These are phyloP conservation scores for Parnassius mnemosyne DNA, from an alignment of 2,888 invertebrate genomes.

Conservation along the genomic window DNA sequence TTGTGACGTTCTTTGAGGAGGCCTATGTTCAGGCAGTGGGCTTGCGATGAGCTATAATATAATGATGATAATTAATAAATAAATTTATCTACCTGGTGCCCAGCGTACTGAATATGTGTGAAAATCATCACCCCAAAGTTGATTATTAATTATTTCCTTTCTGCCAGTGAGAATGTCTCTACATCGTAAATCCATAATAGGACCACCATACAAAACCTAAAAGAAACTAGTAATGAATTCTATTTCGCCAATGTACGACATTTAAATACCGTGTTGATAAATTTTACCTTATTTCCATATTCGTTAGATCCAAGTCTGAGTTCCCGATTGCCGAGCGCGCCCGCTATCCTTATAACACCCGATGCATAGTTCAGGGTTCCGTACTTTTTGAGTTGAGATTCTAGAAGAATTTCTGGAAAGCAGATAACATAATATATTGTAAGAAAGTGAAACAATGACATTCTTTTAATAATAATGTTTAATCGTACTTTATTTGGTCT, in stretches of 20 bases:
- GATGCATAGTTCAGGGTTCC: conserved; percentile 79
- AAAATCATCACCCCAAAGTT: conserved; percentile 78
- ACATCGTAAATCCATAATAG: conserved; percentile 60
- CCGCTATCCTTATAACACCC: conserved; percentile 87
- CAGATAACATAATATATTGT: neutral
- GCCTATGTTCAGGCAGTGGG: too few species aligned
- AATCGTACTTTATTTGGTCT: too few species aligned
- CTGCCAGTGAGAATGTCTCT: conserved; percentile 49
- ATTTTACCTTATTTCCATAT: conserved; percentile 55
- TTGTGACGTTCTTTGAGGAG: too few species aligned
- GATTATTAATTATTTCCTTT: conserved; percentile 36
- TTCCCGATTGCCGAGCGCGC: conserved; percentile 82
- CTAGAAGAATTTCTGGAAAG: conserved; percentile 73
- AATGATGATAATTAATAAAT: neutral
- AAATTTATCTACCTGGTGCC: conserved; percentile 74
- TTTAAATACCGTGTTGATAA: neutral
- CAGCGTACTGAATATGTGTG: conserved; percentile 84
- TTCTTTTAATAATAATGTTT: neutral
- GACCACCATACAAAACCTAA: conserved; percentile 74
- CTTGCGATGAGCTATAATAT: too few species aligned
- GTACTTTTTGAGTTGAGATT: conserved; percentile 83
- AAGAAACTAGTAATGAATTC: conserved; percentile 12
- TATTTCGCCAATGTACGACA: neutral
- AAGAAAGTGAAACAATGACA: neutral
- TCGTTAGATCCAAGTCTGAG: conserved; percentile 47